Evolutionary conservation across 2,113 vertebrate species (phyloP).

Genomic region (Salvator merianae): DNA sequence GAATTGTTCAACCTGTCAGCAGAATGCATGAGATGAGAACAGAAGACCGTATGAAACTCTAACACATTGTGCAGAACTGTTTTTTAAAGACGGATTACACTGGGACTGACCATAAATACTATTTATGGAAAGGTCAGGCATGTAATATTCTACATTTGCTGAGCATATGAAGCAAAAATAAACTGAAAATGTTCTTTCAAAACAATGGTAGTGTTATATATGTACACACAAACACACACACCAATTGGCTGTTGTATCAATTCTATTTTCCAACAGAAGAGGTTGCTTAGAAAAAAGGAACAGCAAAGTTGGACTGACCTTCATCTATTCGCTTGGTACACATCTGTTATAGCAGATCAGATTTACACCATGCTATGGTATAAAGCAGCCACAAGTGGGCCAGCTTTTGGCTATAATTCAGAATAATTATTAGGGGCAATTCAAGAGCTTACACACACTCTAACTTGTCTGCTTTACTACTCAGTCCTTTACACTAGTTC

Average conservation of each 20-base stretch:
- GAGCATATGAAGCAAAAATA: neutral
- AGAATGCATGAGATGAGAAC: neutral
- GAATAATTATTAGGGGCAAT: neutral
- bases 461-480: neutral
- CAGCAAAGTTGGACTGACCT: neutral
- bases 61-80: neutral
- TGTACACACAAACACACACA: too few relatives aligned
- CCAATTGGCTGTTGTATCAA: neutral
- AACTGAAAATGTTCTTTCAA: neutral
- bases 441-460: neutral
- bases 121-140: neutral
- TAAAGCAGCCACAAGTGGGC: neutral
- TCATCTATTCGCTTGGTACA: neutral
- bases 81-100: neutral
- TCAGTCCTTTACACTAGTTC: neutral
- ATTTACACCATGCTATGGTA: neutral
- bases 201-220: neutral
- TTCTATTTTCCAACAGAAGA: neutral
- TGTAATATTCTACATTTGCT: neutral
- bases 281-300: neutral
- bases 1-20: conserved; percentile 21
- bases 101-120: neutral
- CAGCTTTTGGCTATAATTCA: neutral
- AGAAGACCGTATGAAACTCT: neutral
- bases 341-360: neutral